Base-by-base conservation (phyloP, 2,113 vertebrate genomes). In the Crotophaga sulcirostris region DNA sequence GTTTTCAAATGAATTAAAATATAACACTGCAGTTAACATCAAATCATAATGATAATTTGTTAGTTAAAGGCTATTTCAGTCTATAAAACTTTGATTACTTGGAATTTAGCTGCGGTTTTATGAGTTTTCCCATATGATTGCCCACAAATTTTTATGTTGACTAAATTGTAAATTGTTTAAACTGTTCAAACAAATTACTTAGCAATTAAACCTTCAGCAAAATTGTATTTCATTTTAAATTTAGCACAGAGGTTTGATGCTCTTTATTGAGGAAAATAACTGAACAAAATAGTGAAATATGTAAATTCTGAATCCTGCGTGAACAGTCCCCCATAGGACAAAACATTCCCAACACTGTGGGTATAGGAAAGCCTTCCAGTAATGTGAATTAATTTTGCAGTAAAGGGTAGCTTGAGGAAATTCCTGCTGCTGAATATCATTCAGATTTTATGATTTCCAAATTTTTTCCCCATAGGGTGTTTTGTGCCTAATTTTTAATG, bases 81-180 rank as follows among this genome's bases (percentile, higher is more conserved):
- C 99, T 98, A 99, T 99, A 99, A 99, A 99, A 99, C 98, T 99
- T 99, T 99, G 99, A 99, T 99, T 99, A 99, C 99, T 98, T 98
- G 98, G 98, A 99, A 98, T 99, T 99, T 99, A 99, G 98, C 98
- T 98, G 98, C 91, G 98, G 98, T 99, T 99, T 99, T 98, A 99
- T 99, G 98, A 98, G 98, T 98, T 99, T 98, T 98, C 98, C 98
- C 98, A 98, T 98, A 98, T 98, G 98, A 99, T 98, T 98, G 98
- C 98, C 98, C 98, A 99, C 98, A 99, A 98, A 98, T 98, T 99
- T 99, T 99, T 99, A 99, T 99, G 98, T 98, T 98, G 97, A 98
- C 98, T 98, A 98, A 98, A 98, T 98, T 98, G 94, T 98, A 98
- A 98, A 98, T 98, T 98, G 98, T 98, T 98, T 98, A 98, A 98